Base-by-base conservation (phyloP, 2,888 invertebrate species). In the Drosophila setosimentum region DNA sequence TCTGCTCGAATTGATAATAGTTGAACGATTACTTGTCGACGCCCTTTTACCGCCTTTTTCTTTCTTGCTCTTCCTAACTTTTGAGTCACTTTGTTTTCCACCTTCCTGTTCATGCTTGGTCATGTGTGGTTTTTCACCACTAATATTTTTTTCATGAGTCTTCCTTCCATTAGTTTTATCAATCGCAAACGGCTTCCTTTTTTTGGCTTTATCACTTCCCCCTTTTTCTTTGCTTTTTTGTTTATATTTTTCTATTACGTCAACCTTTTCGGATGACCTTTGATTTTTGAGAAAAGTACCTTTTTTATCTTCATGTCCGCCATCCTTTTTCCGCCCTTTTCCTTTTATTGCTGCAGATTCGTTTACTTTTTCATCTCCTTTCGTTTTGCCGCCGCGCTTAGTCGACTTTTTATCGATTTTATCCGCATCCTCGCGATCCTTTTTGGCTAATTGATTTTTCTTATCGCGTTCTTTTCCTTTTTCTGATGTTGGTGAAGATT, bases 171-270 rank as follows among this genome's bases (percentile, higher is more conserved):
- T 40, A n/a, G 18, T n/a, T 30, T 45, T 49, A 8, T n/a, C 21
- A n/a, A 18, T 1, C 24, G 30, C n/a, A 4, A 1, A 7, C 37
- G 16, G 11, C 6, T 49, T 68, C 4, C 7, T 35, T 24, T 10
- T 50, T 16, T 59, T 49, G 1, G 8, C 18, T 13, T 13, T 64
- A 24, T n/a, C 18, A 13, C 8, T 27, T 6, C 13, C 48, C 21
- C 35, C 29, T 6, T 27, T 48, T 3, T 50, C 63, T 40, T 64
- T 76, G 3, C 33, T 27, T 0, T 45, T 40, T 21, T 59, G 53
- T 5, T 35, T 48, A 42, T 42, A 11, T 40, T 10, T 40, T 4
- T 37, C 63, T n/a, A 60, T 61, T 13, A 65, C 63, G 10, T 7
- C 16, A 35, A 13, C 30, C 10, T 16, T 13, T 32, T 32, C 32